phyloP scores from a whole-genome alignment of 2,113 vertebrate genomes.

The Fregata magnificens region DNA sequence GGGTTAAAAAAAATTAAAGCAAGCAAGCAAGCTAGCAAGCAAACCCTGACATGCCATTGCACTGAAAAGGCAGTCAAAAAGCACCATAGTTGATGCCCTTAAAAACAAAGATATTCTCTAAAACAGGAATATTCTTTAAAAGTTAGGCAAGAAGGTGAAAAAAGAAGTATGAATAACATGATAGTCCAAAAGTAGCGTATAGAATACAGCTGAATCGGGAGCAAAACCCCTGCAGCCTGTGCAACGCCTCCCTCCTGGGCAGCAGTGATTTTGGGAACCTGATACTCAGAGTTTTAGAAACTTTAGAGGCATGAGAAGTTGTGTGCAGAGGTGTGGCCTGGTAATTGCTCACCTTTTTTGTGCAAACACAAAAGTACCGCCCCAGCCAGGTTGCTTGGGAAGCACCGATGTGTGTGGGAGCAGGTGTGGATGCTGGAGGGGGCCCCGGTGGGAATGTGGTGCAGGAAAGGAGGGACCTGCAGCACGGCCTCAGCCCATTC shows the following conservation, averaged over 20 bases:
- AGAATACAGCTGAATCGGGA: rapidly evolving
- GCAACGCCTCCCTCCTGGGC: not conserved
- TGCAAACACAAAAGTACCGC: not conserved
- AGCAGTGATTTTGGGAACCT: not conserved
- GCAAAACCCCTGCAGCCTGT: not conserved
- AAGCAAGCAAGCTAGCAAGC: rapidly evolving
- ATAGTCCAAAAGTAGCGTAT: rapidly evolving
- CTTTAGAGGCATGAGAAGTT: constrained; percentile 49
- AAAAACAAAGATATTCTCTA: not conserved
- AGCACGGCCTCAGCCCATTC: rapidly evolving
- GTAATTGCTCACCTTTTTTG: constrained; percentile 31
- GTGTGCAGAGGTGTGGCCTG: not conserved
- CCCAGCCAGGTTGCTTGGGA: not conserved
- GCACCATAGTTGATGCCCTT: not conserved
- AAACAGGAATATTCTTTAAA: not conserved
- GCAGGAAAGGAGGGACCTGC: not conserved
- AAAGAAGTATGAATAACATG: not conserved
- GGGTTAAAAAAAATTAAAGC: not conserved
- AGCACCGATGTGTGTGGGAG: not conserved
- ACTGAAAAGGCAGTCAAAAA: not conserved
- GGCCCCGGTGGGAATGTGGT: not conserved
- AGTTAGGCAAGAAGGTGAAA: not conserved
- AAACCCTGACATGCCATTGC: not conserved
- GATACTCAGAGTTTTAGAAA: not conserved
- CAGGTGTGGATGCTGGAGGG: not conserved